Percentiles rank a stretch among this genome's conserved stretches.
phyloP scores from a whole-genome alignment of 2,888 invertebrate genomes.

The Myathropa florea region DNA sequence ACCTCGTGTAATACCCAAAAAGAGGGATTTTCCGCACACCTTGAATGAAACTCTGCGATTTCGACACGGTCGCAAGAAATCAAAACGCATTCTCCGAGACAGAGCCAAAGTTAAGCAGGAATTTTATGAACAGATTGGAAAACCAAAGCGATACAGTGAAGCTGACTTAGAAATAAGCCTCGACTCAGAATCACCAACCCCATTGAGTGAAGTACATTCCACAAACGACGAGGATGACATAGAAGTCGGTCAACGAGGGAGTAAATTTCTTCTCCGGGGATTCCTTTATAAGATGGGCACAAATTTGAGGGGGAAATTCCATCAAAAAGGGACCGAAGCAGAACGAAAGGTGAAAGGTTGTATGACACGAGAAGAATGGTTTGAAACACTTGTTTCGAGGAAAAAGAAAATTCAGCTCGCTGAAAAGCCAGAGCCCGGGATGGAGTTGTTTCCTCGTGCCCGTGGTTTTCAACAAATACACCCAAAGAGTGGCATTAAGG shows the following conservation, averaged over 20 bases:
- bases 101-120: constrained; percentile 74
- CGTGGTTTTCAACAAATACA: constrained; percentile 60
- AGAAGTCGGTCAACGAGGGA: constrained; percentile 75
- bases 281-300: constrained; percentile 77
- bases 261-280: constrained; percentile 77
- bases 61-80: constrained; percentile 74
- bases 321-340: constrained; percentile 73
- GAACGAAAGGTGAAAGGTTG: constrained; percentile 76
- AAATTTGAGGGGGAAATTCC: constrained; percentile 76
- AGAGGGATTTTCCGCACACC: constrained; percentile 76
- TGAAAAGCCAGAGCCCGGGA: not conserved
- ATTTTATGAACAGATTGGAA: constrained; percentile 74
- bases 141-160: constrained; percentile 73
- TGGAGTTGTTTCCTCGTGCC: constrained; percentile 75
- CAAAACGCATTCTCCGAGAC: constrained; percentile 75
- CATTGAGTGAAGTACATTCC: constrained; percentile 75
- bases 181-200: constrained; percentile 62
- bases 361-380: constrained; percentile 78
- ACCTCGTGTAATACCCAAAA: constrained; percentile 65
- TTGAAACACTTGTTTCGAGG: constrained; percentile 76
- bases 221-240: constrained; percentile 78
- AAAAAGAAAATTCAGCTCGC: not conserved
- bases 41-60: constrained; percentile 75
- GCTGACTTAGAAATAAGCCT: constrained; percentile 74
- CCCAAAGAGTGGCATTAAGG: constrained; percentile 71